Base-by-base conservation (phyloP, 2,797 vertebrate species). In the Acrossocheilus fasciatus region DNA sequence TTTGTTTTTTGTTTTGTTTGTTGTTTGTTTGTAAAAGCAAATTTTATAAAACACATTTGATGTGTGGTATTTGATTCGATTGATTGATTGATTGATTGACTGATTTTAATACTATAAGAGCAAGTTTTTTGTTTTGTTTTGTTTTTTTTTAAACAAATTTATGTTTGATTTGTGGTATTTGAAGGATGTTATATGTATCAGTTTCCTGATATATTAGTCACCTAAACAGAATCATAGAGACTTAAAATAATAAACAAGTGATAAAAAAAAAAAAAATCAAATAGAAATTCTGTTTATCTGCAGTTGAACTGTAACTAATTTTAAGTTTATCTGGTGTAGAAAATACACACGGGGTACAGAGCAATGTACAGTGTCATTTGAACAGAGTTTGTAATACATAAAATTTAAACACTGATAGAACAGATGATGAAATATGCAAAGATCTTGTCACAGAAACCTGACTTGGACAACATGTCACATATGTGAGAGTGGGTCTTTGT, bases 401-500 rank as follows among this genome's bases (percentile, higher is more conserved):
- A 54, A 23, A 59, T 41, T 4, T 70, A 26, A 45, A 18, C 17
- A 43, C 36, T 62, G 2, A 82, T 39, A 54, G 9, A 39, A 3
- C 41, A n/a, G 57, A 80, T 45, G 23, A 43, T 76, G 52, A 41
- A 74, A 74, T 34, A 3, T 45, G 10, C 20, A 23, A 59, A 50
- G 18, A 20, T 57, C n/a, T 81, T 26, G 7, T 78, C 36, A 84
- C 47, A 73, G 79, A 86, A 64, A 78, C 26, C 39, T 86, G 75
- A 86, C 59, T 79, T 57, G 52, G 62, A 70, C 11, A 43, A 47
- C n/a, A 72, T 47, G 68, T 68, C 36, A 88, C 50, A 75, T 39
- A 41, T 82, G 50, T 81, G 36, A 52, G 76, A 66, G 69, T 30
- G 59, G 36, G 82, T 66, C 76, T 86, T 86, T 68, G 57, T 87